Conservation (phyloP, 2,888 invertebrate species). For the Temnothorax ravouxi region DNA sequence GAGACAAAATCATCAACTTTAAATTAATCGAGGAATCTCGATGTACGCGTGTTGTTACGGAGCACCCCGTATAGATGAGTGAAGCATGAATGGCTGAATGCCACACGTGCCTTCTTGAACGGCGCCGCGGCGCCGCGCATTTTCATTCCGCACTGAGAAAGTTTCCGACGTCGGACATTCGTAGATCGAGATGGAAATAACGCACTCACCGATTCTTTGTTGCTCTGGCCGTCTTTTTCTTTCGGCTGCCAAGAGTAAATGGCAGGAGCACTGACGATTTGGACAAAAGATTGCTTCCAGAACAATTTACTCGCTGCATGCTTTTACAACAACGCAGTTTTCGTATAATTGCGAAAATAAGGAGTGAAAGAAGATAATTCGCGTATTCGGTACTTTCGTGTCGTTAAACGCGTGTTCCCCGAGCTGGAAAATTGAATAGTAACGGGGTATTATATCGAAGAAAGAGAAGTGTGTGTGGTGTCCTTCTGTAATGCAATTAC, state of each 20-base stretch:
- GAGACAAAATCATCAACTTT: not conserved
- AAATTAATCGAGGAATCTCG: not conserved
- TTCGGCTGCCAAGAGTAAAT: not conserved
- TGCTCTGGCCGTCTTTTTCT: constrained; percentile 2
- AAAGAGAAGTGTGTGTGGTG: not conserved
- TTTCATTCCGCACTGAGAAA: constrained; percentile 53
- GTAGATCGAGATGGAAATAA: constrained; percentile 21
- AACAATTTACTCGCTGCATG: not conserved
- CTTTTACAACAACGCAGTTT: not conserved
- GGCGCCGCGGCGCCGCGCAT: constrained; percentile 36
- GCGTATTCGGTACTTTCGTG: not conserved
- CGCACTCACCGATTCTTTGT: constrained; percentile 6
- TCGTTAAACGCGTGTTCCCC: not conserved
- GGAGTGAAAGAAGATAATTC: not conserved
- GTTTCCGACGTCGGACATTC: constrained; percentile 13
- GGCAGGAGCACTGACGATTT: not conserved
- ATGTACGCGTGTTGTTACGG: not conserved
- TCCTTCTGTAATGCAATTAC: constrained; percentile 48
- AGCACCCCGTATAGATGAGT: not conserved
- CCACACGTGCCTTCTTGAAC: constrained; percentile 33
- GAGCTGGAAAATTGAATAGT: constrained; percentile 31
- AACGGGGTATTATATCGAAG: not conserved
- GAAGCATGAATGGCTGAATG: constrained; percentile 26
- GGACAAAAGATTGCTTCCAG: not conserved
- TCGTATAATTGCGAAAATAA: constrained; percentile 17